A percentile compares a stretch with the other conserved stretches of the same genome.
These are phyloP conservation scores for Lampropteryx suffumata DNA, from an alignment of 2,888 invertebrate genomes.

Conservation along the genomic window DNA sequence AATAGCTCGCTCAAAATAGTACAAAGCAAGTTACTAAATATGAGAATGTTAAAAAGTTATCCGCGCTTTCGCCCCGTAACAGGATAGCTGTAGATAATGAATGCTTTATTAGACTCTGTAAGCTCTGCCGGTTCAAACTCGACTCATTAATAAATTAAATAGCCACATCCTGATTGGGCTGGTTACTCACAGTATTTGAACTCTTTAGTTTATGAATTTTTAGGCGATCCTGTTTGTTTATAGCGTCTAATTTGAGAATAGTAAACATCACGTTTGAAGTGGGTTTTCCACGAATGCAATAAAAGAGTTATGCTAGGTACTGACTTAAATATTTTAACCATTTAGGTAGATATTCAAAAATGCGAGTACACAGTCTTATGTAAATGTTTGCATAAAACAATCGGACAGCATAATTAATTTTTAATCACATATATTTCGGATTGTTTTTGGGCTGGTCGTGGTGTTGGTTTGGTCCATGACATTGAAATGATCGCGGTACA, in stretches of 20 bases:
- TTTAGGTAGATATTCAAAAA: neutral
- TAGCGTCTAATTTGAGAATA: slow-evolving; percentile 20
- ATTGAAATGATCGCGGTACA: neutral
- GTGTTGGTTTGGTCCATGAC: neutral
- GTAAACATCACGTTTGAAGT: slow-evolving; percentile 12
- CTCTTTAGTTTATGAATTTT: slow-evolving; percentile 19
- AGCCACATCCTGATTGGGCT: slow-evolving; percentile 36
- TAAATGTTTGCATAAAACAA: neutral
- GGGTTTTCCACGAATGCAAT: slow-evolving; percentile 5
- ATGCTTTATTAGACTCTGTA: slow-evolving; percentile 19
- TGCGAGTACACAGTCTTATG: neutral
- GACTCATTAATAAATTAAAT: slow-evolving; percentile 28
- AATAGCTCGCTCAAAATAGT: too few relatives aligned
- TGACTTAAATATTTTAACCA: slow-evolving; percentile 11
- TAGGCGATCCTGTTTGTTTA: slow-evolving; percentile 19
- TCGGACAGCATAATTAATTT: too few relatives aligned
- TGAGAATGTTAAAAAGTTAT: neutral
- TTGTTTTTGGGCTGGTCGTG: neutral
- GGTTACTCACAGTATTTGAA: slow-evolving; percentile 31
- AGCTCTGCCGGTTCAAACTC: slow-evolving; percentile 19
- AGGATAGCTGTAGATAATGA: slow-evolving; percentile 10
- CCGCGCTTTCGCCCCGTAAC: slow-evolving; percentile 5
- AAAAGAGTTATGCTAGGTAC: slow-evolving; percentile 2
- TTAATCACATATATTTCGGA: neutral
- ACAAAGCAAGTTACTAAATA: neutral